A percentile compares a stretch with the other conserved stretches of the same genome.
phyloP scores from a whole-genome alignment of 2,797 vertebrate genomes.

The Urosaurus nigricauda region DNA sequence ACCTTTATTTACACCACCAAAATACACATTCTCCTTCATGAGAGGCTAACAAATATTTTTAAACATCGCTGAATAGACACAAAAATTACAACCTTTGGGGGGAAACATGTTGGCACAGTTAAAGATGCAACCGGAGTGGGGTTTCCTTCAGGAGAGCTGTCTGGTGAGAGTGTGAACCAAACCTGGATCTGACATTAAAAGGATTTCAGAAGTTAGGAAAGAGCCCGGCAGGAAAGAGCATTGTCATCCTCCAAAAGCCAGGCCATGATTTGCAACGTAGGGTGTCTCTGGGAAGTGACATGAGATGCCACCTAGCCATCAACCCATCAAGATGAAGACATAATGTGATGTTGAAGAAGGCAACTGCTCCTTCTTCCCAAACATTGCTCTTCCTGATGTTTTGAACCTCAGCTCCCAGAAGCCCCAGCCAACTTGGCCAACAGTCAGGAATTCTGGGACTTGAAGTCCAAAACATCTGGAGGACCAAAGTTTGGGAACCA shows the following conservation, averaged over 20 bases:
- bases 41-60: neutral
- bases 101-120: neutral
- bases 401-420: too few species aligned
- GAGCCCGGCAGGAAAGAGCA: neutral
- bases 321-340: too few species aligned
- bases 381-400: too few species aligned
- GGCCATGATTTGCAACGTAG: neutral
- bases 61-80: neutral
- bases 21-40: neutral
- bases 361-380: neutral
- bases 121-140: neutral
- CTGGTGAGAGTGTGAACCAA: neutral
- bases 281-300: neutral
- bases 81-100: conserved; percentile 4
- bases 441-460: too few species aligned
- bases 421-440: too few species aligned
- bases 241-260: neutral
- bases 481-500: too few species aligned
- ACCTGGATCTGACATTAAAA: neutral
- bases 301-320: too few species aligned
- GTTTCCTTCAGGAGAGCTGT: neutral
- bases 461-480: too few species aligned
- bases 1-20: neutral
- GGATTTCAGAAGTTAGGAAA: neutral
- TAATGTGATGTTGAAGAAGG: neutral